Percentiles rank a stretch among this genome's conserved stretches.
Conservation (phyloP, 2,113 vertebrate species). For the Macrotis lagotis region DNA sequence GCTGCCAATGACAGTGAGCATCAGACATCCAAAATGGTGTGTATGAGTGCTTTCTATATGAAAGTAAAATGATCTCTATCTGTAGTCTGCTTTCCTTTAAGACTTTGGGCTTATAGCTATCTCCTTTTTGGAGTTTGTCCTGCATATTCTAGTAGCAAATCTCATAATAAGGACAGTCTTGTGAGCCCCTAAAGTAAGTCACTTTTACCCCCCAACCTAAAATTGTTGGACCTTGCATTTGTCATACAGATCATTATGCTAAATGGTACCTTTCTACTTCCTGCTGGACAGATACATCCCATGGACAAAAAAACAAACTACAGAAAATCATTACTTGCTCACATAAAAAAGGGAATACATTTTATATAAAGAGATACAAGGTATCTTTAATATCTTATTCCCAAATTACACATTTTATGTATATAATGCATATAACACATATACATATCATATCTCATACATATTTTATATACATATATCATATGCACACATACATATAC, state of each 20-base stretch:
- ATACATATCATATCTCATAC: no score
- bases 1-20: not conserved
- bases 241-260: not conserved
- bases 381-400: not conserved
- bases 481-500: no score
- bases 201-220: not conserved
- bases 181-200: not conserved
- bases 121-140: not conserved
- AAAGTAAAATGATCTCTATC: conserved; percentile 47
- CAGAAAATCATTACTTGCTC: not conserved
- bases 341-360: not conserved
- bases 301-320: not conserved
- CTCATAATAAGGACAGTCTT: not conserved
- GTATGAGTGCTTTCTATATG: conserved; percentile 47
- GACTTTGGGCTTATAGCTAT: conserved; percentile 22
- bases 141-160: not conserved
- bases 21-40: conserved; percentile 27
- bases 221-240: not conserved
- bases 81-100: conserved; percentile 58
- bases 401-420: not conserved
- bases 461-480: no score
- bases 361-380: not conserved
- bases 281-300: not conserved
- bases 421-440: not conserved
- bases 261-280: not conserved